Evolutionary conservation across 1,140 invertebrate genomes (phyloP).

Genomic region (Eumeta japonica): DNA sequence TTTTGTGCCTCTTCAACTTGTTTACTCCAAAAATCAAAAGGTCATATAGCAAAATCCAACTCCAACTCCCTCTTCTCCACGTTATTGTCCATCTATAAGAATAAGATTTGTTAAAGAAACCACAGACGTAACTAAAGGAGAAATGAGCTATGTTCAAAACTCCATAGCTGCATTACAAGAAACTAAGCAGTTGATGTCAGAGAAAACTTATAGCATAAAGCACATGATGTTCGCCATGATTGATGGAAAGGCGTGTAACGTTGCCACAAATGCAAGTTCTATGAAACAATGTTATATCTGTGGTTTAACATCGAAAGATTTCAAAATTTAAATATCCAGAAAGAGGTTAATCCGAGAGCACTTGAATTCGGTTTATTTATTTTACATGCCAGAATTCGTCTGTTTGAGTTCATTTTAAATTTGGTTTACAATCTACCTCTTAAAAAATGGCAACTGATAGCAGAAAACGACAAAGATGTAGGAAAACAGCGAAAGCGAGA

Average conservation of each 20-base stretch:
- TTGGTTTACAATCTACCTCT: slow-evolving; percentile 16
- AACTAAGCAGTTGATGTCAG: too few relatives aligned
- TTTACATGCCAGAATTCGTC: slow-evolving; percentile 18
- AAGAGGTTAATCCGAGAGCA: not conserved
- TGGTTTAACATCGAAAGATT: slow-evolving; percentile 17
- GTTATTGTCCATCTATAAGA: slow-evolving; percentile 20
- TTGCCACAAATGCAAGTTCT: slow-evolving; percentile 15
- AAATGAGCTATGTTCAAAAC: slow-evolving; percentile 1
- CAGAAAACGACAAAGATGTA: slow-evolving; percentile 7
- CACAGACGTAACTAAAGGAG: not conserved
- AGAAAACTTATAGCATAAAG: too few relatives aligned
- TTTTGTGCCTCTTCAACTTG: slow-evolving; percentile 25
- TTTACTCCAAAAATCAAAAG: slow-evolving; percentile 15
- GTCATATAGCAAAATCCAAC: slow-evolving; percentile 24
- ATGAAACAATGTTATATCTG: slow-evolving; percentile 15
- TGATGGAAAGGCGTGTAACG: slow-evolving; percentile 22
- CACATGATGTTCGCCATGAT: slow-evolving; percentile 19
- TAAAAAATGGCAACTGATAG: slow-evolving; percentile 17
- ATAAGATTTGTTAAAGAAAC: slow-evolving; percentile 20
- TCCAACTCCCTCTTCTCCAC: slow-evolving; percentile 15
- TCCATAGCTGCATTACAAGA: too few relatives aligned
- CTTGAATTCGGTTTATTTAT: slow-evolving; percentile 12
- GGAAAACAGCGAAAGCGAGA: too few relatives aligned
- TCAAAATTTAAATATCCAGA: slow-evolving; percentile 15
- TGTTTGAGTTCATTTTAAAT: slow-evolving; percentile 17